phyloP scores from a whole-genome alignment of 2,888 invertebrate genomes.

The Plemyria rubiginata region DNA sequence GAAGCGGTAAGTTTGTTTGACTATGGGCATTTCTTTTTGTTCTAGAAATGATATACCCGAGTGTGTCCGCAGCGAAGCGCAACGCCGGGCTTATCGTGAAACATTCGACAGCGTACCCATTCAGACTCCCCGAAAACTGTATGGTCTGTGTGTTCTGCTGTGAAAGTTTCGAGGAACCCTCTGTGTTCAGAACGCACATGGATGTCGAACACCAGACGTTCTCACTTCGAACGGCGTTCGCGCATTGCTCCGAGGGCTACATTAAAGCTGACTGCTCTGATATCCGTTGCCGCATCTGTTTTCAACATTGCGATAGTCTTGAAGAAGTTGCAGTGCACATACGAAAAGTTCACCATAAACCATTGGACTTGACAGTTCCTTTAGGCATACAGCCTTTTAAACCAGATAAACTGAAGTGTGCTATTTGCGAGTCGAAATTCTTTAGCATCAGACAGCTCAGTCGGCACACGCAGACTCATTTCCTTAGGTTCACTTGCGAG shows the following conservation, averaged over 20 bases:
- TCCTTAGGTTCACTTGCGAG: constrained; percentile 50
- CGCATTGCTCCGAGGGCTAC: constrained; percentile 67
- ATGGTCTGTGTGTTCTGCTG: constrained; percentile 79
- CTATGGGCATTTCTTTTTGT: constrained; percentile 78
- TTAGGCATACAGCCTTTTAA: constrained; percentile 48
- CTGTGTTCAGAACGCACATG: constrained; percentile 69
- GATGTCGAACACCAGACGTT: constrained; percentile 65
- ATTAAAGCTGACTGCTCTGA: constrained; percentile 73
- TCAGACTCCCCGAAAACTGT: constrained; percentile 71
- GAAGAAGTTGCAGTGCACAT: constrained; percentile 66
- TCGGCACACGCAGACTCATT: constrained; percentile 54
- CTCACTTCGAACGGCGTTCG: constrained; percentile 65
- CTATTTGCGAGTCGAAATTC: constrained; percentile 47
- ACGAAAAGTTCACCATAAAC: constrained; percentile 26
- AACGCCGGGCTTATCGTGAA: constrained; percentile 77
- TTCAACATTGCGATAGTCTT: constrained; percentile 51
- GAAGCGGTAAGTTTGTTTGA: constrained; percentile 47
- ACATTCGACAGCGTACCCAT: constrained; percentile 78
- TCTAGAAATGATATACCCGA: constrained; percentile 72
- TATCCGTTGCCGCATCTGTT: constrained; percentile 68
- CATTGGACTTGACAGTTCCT: constrained; percentile 24
- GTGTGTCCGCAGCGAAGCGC: constrained; percentile 66
- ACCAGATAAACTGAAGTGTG: constrained; percentile 43
- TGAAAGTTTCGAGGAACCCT: constrained; percentile 65
- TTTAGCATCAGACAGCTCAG: constrained; percentile 47